A percentile compares a stretch with the other conserved stretches of the same genome.
Evolutionary conservation across 2,113 vertebrate genomes (phyloP).

Genomic region (Zingel zingel): DNA sequence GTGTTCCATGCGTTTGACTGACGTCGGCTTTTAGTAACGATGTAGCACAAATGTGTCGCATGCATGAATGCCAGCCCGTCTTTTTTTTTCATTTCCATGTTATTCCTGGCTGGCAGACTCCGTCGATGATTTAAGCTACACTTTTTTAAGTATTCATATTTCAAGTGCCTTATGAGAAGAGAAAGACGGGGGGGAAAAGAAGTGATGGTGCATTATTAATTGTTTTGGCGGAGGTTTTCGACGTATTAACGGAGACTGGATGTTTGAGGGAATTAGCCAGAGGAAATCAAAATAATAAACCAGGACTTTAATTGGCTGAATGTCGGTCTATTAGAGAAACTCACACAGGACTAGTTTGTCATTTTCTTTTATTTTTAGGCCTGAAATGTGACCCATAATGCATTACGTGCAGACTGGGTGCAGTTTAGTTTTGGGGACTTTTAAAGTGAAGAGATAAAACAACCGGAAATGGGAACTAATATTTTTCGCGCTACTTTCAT

Average conservation of each 20-base stretch:
- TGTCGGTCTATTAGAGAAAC: conserved; percentile 21
- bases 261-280: conserved; percentile 10
- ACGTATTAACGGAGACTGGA: conserved; percentile 54
- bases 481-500: neutral
- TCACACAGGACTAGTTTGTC: neutral
- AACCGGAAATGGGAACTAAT: neutral
- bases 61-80: conserved; percentile 45
- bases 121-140: conserved; percentile 37
- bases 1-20: conserved; percentile 51
- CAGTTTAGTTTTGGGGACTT: neutral
- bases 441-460: neutral
- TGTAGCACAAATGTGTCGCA: conserved; percentile 62
- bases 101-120: conserved; percentile 72
- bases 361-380: neutral
- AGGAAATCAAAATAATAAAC: conserved; percentile 30
- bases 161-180: conserved; percentile 58
- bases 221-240: conserved; percentile 61
- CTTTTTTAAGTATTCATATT: conserved; percentile 69
- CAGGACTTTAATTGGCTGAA: conserved; percentile 31
- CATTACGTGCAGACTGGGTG: neutral
- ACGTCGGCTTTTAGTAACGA: conserved; percentile 61
- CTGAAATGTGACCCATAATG: conserved; percentile 8
- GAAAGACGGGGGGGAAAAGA: conserved; percentile 1
- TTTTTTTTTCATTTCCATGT: conserved; percentile 56
- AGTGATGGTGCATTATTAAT: conserved; percentile 65